Evolutionary conservation across 2,888 invertebrate genomes (phyloP).

Genomic region (Scelioninae gen. 1): DNA sequence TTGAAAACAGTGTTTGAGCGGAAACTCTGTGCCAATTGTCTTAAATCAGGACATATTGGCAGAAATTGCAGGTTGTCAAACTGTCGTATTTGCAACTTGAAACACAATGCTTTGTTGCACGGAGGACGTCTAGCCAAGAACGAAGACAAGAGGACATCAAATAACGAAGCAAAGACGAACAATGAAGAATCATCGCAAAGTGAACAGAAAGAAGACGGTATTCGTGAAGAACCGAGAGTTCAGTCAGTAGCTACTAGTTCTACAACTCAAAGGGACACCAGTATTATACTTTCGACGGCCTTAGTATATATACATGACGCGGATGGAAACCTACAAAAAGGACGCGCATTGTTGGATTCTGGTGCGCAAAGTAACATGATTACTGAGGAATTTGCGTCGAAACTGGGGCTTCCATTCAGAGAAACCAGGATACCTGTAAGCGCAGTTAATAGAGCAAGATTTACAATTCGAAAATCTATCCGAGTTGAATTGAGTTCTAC

Average conservation of each 20-base stretch:
- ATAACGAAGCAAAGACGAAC: not conserved
- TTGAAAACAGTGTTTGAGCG: not conserved
- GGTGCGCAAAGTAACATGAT: slow-evolving; percentile 10
- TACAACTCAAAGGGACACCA: not conserved
- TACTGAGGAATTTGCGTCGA: not conserved
- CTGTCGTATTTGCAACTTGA: slow-evolving; percentile 20
- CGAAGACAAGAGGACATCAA: not conserved
- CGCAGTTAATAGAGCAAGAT: not conserved
- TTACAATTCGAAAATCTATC: not conserved
- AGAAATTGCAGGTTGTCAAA: slow-evolving; percentile 1
- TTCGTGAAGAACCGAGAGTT: not conserved
- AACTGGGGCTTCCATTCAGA: not conserved
- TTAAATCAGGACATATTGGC: slow-evolving; percentile 27
- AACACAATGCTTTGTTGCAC: slow-evolving; percentile 13
- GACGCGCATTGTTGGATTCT: slow-evolving; percentile 22
- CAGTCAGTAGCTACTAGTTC: slow-evolving; percentile 1
- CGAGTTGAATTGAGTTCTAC: slow-evolving; percentile 2
- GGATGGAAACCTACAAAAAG: slow-evolving; percentile 3
- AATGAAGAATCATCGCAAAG: not conserved
- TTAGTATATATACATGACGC: slow-evolving; percentile 2
- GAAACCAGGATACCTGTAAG: not conserved
- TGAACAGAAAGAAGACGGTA: not conserved
- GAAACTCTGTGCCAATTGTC: slow-evolving; percentile 35
- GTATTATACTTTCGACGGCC: slow-evolving; percentile 6
- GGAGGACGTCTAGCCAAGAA: not conserved